These are phyloP conservation scores for Campylomormyrus numenius DNA, from an alignment of 2,113 vertebrate genomes.

Conservation along the genomic window DNA sequence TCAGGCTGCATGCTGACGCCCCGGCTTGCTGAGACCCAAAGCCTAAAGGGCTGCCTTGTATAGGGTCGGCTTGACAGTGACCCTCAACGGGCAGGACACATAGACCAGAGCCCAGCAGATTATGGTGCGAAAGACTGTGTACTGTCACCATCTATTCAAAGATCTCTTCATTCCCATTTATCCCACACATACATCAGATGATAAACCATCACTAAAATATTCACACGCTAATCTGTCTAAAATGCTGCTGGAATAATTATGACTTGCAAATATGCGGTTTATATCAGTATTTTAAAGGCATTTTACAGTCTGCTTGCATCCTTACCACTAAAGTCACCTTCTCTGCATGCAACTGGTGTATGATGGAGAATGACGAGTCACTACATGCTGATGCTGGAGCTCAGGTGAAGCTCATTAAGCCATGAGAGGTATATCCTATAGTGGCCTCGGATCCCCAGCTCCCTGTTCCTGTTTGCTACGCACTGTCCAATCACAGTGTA, in stretches of 20 bases:
- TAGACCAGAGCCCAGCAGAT: not conserved
- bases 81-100: not conserved
- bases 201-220: not conserved
- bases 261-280: not conserved
- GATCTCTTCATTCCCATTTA: not conserved
- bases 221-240: not conserved
- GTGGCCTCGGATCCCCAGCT: not conserved
- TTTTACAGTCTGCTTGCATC: not conserved
- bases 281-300: not conserved
- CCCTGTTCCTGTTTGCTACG: not conserved
- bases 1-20: not conserved
- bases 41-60: not conserved
- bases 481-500: not conserved
- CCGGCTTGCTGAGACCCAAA: not conserved
- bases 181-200: not conserved
- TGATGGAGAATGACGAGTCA: not conserved
- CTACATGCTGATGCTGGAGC: not conserved
- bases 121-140: not conserved
- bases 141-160: not conserved
- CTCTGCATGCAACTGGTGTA: not conserved
- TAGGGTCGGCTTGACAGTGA: not conserved
- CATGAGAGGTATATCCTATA: not conserved
- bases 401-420: not conserved
- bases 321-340: not conserved
- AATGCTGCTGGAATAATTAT: not conserved